Evolutionary conservation across 2,888 invertebrate species (phyloP), one percentile per base, ranked within the genome.

Genomic region (Papilio demoleus): DNA sequence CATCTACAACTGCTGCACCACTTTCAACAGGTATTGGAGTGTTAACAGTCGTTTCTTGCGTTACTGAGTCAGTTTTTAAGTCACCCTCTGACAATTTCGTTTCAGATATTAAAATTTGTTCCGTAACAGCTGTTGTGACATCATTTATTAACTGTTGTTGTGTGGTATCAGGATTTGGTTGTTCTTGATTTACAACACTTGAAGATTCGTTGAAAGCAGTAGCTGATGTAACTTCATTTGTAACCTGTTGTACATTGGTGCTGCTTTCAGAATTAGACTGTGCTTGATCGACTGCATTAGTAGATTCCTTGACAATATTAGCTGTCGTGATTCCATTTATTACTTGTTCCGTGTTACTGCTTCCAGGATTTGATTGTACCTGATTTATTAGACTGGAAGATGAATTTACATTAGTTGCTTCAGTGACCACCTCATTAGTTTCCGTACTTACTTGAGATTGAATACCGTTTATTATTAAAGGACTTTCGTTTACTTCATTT

Each of bases 1-100:
- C 80, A 71, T 90, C 88, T 67, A 91, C 75, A 17, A 91, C 76
- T 17, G 83, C 74, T 22, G 91, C 90, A 47, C 87, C 89, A 3
- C 77, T 70, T 77, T 90, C 90, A 19, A 73, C 74, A 14, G 84
- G 82, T 42, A 83, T 62, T 12, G 79, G 70, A 14, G 83, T 67
- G 53, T 34, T 56, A 64, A 67, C 31, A 22, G 40, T 40, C 40
- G 22, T 40, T 53, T 38, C 40, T 61, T 53, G 14, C 14, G 27
- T 27, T 27, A 53, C 38, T 1, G 53, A 31, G 5, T 34, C 50
- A 64, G 22, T 56, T 40, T 17, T 12, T n/a, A 65, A 53, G 17
- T n/a, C 42, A 11, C 19, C 45, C n/a, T 42, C 61, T 61, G 50
- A 50, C 19, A 11, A 17, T 31, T 5, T 61, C 53, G n/a, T 38